Conservation (phyloP, 1,140 invertebrate genomes). For the Colletes latitarsis region DNA sequence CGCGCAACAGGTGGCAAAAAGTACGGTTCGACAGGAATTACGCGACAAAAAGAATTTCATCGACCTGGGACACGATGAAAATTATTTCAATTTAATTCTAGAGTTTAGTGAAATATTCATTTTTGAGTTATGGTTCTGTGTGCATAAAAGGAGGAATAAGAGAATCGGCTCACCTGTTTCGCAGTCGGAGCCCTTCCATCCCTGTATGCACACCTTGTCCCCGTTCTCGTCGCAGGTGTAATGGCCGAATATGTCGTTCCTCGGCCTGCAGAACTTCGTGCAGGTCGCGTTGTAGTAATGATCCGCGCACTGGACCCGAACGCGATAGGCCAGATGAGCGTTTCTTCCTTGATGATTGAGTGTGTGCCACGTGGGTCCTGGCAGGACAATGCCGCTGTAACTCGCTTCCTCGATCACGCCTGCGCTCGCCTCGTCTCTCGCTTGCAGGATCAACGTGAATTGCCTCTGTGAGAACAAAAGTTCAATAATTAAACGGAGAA, state of each 20-base stretch:
- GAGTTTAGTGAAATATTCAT: too few species aligned
- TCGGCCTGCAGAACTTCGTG: slow-evolving; percentile 94
- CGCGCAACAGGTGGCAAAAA: background rate
- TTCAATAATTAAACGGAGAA: slow-evolving; percentile 18
- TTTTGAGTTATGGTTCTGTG: too few species aligned
- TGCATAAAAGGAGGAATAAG: too few species aligned
- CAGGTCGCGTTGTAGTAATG: slow-evolving; percentile 98
- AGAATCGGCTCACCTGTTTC: slow-evolving; percentile 87
- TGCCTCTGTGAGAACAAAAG: slow-evolving; percentile 88
- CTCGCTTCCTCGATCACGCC: slow-evolving; percentile 92
- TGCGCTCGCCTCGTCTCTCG: slow-evolving; percentile 89
- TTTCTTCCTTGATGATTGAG: slow-evolving; percentile 89
- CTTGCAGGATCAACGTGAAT: slow-evolving; percentile 95
- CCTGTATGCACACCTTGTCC: slow-evolving; percentile 94
- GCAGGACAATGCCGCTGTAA: slow-evolving; percentile 94
- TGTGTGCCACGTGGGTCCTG: slow-evolving; percentile 94
- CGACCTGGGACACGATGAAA: too few species aligned
- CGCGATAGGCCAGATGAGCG: slow-evolving; percentile 91
- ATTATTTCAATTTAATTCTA: too few species aligned
- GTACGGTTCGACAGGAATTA: too few species aligned
- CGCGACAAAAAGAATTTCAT: background rate
- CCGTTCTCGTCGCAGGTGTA: slow-evolving; percentile 94
- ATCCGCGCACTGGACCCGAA: slow-evolving; percentile 93
- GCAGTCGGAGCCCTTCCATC: slow-evolving; percentile 96
- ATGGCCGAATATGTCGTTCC: slow-evolving; percentile 97